phyloP scores from a whole-genome alignment of 2,888 invertebrate genomes.

The Phrixothrix hirtus region DNA sequence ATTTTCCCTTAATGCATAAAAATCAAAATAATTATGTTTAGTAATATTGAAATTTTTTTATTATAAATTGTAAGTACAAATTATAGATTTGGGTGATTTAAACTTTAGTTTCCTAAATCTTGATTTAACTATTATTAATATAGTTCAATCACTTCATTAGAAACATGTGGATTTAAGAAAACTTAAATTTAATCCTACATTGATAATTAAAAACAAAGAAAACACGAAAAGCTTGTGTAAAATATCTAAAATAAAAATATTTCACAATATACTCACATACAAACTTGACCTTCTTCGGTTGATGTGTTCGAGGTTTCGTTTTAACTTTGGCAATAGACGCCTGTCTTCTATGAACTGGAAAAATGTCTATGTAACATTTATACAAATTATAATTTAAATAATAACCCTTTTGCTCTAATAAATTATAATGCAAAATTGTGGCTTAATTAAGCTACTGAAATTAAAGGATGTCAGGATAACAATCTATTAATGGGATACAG shows the following conservation, averaged over 20 bases:
- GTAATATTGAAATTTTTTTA: too few species aligned
- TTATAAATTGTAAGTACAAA: too few species aligned
- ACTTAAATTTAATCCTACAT: background rate
- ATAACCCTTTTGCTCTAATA: conserved; percentile 8
- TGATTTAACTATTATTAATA: too few species aligned
- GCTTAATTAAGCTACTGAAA: background rate
- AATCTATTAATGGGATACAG: conserved; percentile 6
- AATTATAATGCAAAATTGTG: background rate
- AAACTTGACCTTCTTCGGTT: conserved; percentile 88
- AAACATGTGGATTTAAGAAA: too few species aligned
- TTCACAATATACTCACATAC: conserved; percentile 90
- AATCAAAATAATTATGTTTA: too few species aligned
- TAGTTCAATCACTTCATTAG: too few species aligned
- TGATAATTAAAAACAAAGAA: background rate
- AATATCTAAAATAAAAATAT: background rate
- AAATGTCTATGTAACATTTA: conserved; percentile 5
- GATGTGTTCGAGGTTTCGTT: conserved; percentile 78
- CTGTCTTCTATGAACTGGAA: conserved; percentile 60
- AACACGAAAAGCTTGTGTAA: background rate
- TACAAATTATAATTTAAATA: background rate
- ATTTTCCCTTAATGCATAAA: too few species aligned
- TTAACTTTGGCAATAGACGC: conserved; percentile 80
- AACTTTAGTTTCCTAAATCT: too few species aligned
- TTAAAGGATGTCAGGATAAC: conserved; percentile 2
- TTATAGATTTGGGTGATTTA: too few species aligned